phyloP scores from a whole-genome alignment of 2,888 invertebrate genomes.

The Tipula vernalis region DNA sequence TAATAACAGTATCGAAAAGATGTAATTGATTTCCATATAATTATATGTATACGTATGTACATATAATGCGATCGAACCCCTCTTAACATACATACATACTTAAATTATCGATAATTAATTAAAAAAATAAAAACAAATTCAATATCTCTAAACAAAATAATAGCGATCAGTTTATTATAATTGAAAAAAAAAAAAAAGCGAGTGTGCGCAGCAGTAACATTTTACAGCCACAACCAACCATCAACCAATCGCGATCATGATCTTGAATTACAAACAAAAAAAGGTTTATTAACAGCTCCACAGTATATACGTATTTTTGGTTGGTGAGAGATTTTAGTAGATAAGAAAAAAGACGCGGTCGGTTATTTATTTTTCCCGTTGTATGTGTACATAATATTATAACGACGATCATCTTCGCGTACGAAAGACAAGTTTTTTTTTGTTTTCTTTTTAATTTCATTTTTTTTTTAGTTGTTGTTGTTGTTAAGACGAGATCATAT shows the following conservation, averaged over 20 bases:
- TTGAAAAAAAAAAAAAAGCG: background rate
- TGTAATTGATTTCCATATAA: background rate
- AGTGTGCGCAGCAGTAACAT: background rate
- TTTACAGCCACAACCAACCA: background rate
- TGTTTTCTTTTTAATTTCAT: background rate
- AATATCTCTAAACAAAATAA: background rate
- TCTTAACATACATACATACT: background rate
- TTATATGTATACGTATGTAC: background rate
- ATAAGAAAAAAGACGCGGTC: background rate
- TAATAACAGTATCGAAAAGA: background rate
- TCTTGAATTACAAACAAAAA: background rate
- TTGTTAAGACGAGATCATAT: background rate
- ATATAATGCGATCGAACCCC: background rate
- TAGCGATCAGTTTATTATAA: background rate
- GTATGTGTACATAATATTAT: background rate
- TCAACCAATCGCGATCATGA: background rate
- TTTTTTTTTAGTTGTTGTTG: background rate
- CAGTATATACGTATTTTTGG: background rate
- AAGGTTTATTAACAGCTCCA: background rate
- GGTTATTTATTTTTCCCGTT: background rate
- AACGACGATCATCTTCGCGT: background rate
- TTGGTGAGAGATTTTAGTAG: constrained; percentile 4
- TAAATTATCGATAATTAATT: background rate
- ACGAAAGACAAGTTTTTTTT: background rate
- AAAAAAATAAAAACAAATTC: background rate